Base-by-base conservation (phyloP, 2,113 vertebrate species). In the Pterocles gutturalis region DNA sequence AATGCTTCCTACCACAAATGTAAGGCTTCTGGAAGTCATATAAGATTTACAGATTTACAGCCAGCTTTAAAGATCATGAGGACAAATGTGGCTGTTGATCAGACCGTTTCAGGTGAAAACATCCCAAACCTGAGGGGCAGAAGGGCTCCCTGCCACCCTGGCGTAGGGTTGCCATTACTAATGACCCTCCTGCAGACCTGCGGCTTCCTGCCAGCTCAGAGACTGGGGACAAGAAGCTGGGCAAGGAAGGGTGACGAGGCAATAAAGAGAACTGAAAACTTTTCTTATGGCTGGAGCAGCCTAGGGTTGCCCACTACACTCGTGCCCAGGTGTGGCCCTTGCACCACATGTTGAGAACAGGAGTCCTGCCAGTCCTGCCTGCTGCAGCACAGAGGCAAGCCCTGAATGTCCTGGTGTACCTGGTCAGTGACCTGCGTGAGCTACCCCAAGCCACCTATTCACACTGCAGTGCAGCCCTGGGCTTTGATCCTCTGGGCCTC, bases 111-210 rank as follows among this genome's bases (percentile, higher is more conserved):
- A 45, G 46, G 60, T 41, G 31, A n/a, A 69, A 60, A 43, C 1
- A 0, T 13, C 45, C 16, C 2, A 7, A 48, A 28, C 41, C 2
- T 1, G 1, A n/a, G 15, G 14, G 17, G 28, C 41, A 45, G n/a
- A 58, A 17, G 21, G 38, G 49, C 51, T 29, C 26, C 38, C 19
- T 36, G 5, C 26, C 0, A 1, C 54, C 24, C 45, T 5, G 12
- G 2, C 11, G 7, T 0, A 0, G 65, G 7, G 34, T 33, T 72
- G 58, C 34, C 20, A 0, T 24, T 17, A 4, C n/a, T 34, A 3
- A 25, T 0, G 1, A 7, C 41, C 7, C 9, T 28, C 34, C 4
- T 0, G 5, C 9, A 0, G 0, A 9, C 8, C 25, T 11, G 5
- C 54, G 7, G 31, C 53, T 21, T 13, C 29, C 10, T 33, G 38